A percentile compares a stretch with the other conserved stretches of the same genome.
These are phyloP conservation scores for Regulus satrapa DNA, from an alignment of 2,113 vertebrate species.

Conservation along the genomic window DNA sequence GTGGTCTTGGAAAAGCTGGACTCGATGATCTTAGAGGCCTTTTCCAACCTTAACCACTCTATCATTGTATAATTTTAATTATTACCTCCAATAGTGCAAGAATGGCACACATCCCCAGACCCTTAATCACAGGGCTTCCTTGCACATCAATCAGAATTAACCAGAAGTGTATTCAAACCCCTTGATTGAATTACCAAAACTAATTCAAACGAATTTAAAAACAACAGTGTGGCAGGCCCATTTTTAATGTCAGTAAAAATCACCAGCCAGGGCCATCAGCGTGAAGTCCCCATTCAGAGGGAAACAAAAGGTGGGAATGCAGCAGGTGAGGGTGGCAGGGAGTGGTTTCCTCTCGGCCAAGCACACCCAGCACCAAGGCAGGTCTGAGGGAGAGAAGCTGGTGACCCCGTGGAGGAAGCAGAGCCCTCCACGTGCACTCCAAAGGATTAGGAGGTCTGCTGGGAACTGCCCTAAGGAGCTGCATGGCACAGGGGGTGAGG, in stretches of 20 bases:
- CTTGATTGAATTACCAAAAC: slow-evolving; percentile 14
- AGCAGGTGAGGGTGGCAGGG: fast-evolving
- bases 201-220: not conserved
- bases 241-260: not conserved
- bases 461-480: not conserved
- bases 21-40: not conserved
- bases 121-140: not conserved
- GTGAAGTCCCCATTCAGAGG: not conserved
- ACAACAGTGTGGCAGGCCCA: not conserved
- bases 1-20: not conserved
- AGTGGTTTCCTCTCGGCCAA: not conserved
- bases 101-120: not conserved
- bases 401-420: not conserved
- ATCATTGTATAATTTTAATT: not conserved
- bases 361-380: not conserved
- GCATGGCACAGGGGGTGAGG: not conserved
- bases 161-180: not conserved
- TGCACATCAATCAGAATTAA: not conserved
- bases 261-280: not conserved
- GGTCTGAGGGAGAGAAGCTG: not conserved
- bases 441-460: not conserved
- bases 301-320: not conserved
- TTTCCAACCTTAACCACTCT: not conserved
- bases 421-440: not conserved
- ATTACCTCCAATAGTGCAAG: not conserved